Percentiles rank a stretch among this genome's conserved stretches.
These are phyloP conservation scores for Myanophis thanlyinensis DNA, from an alignment of 2,113 vertebrate species.

Conservation along the genomic window DNA sequence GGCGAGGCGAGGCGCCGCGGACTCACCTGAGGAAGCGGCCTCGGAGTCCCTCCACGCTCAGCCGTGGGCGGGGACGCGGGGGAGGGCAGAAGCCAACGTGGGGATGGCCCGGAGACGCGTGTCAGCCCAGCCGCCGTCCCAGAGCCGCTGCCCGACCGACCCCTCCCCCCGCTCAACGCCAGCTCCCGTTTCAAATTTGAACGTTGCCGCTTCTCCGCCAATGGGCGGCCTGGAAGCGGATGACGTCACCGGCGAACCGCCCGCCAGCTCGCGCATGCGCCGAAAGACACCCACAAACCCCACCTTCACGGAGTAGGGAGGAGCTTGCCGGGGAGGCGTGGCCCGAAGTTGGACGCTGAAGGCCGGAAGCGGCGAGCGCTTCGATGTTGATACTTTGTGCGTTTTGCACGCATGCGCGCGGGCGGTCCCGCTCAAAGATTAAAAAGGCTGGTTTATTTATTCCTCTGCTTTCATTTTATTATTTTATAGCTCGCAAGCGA, in stretches of 20 bases:
- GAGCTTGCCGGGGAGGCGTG: background rate
- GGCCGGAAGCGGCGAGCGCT: background rate
- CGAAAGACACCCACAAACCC: fast-evolving
- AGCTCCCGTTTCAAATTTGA: background rate
- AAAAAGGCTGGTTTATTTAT: background rate
- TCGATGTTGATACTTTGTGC: background rate
- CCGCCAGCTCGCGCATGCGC: background rate
- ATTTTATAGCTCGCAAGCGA: background rate
- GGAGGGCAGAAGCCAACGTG: background rate
- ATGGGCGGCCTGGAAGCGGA: background rate
- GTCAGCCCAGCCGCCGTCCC: too few species aligned
- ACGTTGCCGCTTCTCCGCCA: background rate
- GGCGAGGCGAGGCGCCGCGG: too few species aligned
- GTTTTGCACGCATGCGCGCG: background rate
- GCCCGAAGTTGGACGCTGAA: background rate
- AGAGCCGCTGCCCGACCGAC: background rate
- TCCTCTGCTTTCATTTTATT: background rate
- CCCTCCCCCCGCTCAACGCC: background rate
- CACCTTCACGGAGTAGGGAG: background rate
- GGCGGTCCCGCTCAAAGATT: background rate
- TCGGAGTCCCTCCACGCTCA: background rate
- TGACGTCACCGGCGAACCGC: background rate
- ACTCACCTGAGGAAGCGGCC: background rate
- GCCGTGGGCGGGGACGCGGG: background rate
- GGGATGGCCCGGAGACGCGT: background rate